Evolutionary conservation across 2,113 vertebrate species (phyloP), one percentile per base, ranked within the genome.

Genomic region (Scomber japonicus): DNA sequence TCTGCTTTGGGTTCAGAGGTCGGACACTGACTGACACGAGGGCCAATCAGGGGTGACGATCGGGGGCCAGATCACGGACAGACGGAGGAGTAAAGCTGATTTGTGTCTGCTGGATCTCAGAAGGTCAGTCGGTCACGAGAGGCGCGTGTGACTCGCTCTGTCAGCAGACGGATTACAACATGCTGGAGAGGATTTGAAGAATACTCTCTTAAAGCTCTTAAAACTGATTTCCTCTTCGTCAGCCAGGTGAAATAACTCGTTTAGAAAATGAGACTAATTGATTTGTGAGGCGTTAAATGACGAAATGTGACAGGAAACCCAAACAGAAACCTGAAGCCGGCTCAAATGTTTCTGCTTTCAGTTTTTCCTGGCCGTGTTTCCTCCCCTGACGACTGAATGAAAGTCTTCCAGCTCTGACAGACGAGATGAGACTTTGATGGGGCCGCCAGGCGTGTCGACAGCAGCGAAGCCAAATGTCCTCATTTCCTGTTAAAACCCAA

Each of bases 61-160:
- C 71, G 78, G 49, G 56, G 35, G 51, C 30, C 55, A 86, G 46
- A 81, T 66, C n/a, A 49, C 50, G 4, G 61, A 55, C 76, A 54
- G 69, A 53, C 68, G 16, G 45, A 65, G 24, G 27, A 46, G 30
- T 64, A 88, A 88, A 87, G 82, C 82, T 75, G 80, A 82, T 92
- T 85, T 83, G 59, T 31, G 44, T 82, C 73, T 80, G 69, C 44
- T 60, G 75, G 64, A 67, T 78, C 50, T 72, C 19, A 66, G 12
- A 46, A 49, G 78, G 68, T 51, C 76, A 83, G 9, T 13, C 45
- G 72, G 85, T 84, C 87, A 84, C 1, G 11, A 55, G 19, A 30
- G 17, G 54, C 5, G 5, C 9, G 35, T 49, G 57, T 59, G 81
- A 77, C 40, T 66, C 65, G 35, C 31, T 31, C 31, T 59, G 44